Conservation (phyloP, 2,888 invertebrate species). For the Andrena haemorrhoa region DNA sequence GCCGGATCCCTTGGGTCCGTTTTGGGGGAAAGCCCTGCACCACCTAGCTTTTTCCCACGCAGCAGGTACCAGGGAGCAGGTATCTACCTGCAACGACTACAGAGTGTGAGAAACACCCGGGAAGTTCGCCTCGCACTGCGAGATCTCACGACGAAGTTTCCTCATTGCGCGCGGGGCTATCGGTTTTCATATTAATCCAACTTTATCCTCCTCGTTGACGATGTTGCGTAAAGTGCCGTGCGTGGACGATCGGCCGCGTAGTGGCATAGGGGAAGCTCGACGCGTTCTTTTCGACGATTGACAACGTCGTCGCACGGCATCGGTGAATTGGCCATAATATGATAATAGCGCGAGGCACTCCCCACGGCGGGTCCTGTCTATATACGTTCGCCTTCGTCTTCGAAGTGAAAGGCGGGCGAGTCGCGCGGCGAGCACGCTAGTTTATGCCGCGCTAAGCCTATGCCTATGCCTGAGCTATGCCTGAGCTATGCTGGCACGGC, state of each 20-base stretch:
- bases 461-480: conserved; percentile 67
- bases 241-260: conserved; percentile 18
- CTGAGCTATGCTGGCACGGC: conserved; percentile 77
- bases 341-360: conserved; percentile 82
- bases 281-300: conserved; percentile 27
- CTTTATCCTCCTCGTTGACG: not conserved
- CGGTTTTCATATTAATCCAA: conserved; percentile 6
- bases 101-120: conserved; percentile 36
- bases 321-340: conserved; percentile 79
- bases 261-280: conserved; percentile 8
- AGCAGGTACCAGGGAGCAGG: not conserved
- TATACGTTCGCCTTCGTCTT: conserved; percentile 74
- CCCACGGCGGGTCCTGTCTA: conserved; percentile 77
- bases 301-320: conserved; percentile 58
- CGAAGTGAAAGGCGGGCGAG: conserved; percentile 84
- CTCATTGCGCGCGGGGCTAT: not conserved
- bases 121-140: not conserved
- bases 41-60: conserved; percentile 33
- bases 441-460: conserved; percentile 67
- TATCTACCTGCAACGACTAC: not conserved
- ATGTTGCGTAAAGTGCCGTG: not conserved
- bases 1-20: not conserved
- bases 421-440: conserved; percentile 69
- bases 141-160: not conserved
- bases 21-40: not conserved